Evolutionary conservation across 2,797 vertebrate genomes (phyloP).

Genomic region (Morelia viridis): DNA sequence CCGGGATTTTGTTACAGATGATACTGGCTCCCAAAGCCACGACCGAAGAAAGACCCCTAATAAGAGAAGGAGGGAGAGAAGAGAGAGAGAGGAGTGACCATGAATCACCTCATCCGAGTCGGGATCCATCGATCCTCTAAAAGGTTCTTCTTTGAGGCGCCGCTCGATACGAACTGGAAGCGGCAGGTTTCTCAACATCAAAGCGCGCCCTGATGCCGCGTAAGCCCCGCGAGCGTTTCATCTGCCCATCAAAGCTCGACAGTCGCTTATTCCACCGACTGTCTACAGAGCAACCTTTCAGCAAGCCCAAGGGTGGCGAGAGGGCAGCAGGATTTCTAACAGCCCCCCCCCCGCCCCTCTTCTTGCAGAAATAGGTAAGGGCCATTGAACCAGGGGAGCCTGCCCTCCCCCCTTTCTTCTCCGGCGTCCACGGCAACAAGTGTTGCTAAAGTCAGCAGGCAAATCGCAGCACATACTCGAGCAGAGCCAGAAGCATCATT

Average conservation of each 20-base stretch:
- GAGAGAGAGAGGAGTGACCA: no score
- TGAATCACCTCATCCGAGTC: background rate
- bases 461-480: slow-evolving; percentile 6
- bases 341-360: no score
- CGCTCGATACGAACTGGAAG: background rate
- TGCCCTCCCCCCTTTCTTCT: background rate
- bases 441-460: background rate
- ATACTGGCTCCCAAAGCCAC: slow-evolving; percentile 95
- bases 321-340: background rate
- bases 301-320: background rate
- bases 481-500: slow-evolving; percentile 6
- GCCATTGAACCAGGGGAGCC: background rate
- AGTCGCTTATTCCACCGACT: background rate
- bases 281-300: background rate
- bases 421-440: background rate
- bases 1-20: slow-evolving; percentile 98
- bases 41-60: slow-evolving; percentile 92
- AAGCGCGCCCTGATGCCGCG: background rate
- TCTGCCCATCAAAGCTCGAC: background rate
- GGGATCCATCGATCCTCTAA: background rate
- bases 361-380: background rate
- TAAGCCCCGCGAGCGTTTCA: background rate
- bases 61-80: slow-evolving; percentile 53
- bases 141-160: background rate
- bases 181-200: background rate